Evolutionary conservation across 2,888 invertebrate genomes (phyloP).

Genomic region (Leptogaster cylindrica): DNA sequence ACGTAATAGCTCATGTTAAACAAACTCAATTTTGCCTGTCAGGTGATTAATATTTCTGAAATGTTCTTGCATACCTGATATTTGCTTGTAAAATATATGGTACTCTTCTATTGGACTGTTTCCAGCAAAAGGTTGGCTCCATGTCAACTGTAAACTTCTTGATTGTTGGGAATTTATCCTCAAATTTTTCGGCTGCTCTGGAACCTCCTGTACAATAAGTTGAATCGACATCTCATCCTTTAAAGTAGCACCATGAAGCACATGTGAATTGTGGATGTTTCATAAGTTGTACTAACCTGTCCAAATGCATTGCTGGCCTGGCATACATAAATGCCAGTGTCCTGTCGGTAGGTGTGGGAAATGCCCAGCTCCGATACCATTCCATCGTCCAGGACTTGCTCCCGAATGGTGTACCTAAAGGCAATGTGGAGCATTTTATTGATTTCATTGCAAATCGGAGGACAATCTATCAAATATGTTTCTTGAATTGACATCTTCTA

Average conservation of each 20-base stretch:
- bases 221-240: constrained; percentile 87
- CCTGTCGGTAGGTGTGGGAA: constrained; percentile 82
- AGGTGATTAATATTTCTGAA: constrained; percentile 20
- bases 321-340: constrained; percentile 88
- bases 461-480: not conserved
- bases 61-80: constrained; percentile 63
- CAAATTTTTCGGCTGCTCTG: constrained; percentile 87
- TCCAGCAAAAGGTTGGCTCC: constrained; percentile 89
- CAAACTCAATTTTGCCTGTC: constrained; percentile 4
- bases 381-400: constrained; percentile 79
- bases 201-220: constrained; percentile 88
- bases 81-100: constrained; percentile 87
- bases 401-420: constrained; percentile 73
- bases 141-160: constrained; percentile 81
- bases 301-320: constrained; percentile 89
- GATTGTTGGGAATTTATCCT: constrained; percentile 85
- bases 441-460: constrained; percentile 11
- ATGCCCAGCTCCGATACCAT: constrained; percentile 86
- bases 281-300: too few species aligned
- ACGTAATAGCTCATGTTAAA: not conserved
- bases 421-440: constrained; percentile 8
- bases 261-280: too few species aligned
- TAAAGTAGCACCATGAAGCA: constrained; percentile 6
- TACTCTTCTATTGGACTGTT: constrained; percentile 89
- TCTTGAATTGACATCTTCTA: not conserved